phyloP scores from a whole-genome alignment of 2,797 vertebrate species.

The Hydrolagus colliei region DNA sequence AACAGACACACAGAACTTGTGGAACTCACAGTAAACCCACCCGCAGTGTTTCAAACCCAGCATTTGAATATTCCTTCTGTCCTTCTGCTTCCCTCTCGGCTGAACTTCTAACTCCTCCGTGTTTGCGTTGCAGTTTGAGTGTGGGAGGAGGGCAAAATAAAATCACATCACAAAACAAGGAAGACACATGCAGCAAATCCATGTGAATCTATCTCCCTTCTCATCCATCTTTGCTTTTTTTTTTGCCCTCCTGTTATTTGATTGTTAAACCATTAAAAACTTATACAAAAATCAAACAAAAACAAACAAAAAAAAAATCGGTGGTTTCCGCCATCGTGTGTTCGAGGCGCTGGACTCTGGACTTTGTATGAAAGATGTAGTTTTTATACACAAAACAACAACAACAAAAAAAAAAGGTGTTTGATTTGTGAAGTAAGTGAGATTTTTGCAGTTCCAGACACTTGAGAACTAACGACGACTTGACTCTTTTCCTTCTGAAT shows the following conservation, averaged over 20 bases:
- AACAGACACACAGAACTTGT: not conserved
- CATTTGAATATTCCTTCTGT: conserved; percentile 21
- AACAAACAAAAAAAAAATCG: conserved; percentile 13
- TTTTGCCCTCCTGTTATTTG: too few species aligned
- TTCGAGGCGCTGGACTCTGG: not conserved
- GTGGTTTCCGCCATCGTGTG: conserved; percentile 17
- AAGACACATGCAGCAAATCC: not conserved
- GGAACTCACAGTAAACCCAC: not conserved
- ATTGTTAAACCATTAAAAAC: too few species aligned
- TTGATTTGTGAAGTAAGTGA: conserved; percentile 28
- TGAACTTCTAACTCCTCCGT: not conserved
- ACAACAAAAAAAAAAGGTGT: not conserved
- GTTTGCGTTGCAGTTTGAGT: conserved; percentile 4
- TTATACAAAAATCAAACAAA: too few species aligned
- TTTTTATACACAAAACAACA: conserved; percentile 20
- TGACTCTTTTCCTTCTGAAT: conserved; percentile 20
- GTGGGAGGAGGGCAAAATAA: not conserved
- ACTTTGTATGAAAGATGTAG: conserved; percentile 25
- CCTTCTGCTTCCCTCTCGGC: not conserved
- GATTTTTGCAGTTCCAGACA: conserved; percentile 6
- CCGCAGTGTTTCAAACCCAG: not conserved
- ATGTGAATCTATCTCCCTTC: too few species aligned
- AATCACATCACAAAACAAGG: not conserved
- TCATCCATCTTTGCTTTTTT: not conserved
- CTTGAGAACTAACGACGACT: conserved; percentile 15